Evolutionary conservation across 1,140 invertebrate genomes (phyloP).

Genomic region (Calephelis virginiensis): DNA sequence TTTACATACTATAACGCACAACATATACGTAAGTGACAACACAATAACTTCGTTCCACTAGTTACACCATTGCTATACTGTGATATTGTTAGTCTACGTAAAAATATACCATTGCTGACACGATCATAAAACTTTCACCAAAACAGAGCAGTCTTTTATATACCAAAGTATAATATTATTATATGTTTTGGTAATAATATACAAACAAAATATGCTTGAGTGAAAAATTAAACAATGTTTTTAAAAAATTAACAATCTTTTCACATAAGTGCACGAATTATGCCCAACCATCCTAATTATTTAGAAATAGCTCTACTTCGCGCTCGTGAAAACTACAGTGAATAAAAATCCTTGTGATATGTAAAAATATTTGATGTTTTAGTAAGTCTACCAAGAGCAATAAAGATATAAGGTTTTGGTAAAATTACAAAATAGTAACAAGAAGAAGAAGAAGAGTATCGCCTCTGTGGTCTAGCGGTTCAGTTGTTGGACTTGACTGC

Average conservation of each 20-base stretch:
- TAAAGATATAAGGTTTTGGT: too few relatives aligned
- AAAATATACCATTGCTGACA: slow-evolving; percentile 13
- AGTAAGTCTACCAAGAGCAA: too few relatives aligned
- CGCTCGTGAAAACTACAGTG: background rate
- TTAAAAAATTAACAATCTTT: background rate
- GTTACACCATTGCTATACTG: too few relatives aligned
- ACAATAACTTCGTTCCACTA: too few relatives aligned
- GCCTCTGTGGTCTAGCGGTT: too few relatives aligned
- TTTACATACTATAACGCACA: too few relatives aligned
- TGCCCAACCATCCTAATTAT: background rate
- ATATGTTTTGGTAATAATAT: slow-evolving; percentile 6
- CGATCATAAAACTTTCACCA: slow-evolving; percentile 3
- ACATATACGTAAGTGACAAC: too few relatives aligned
- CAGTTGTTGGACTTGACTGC: too few relatives aligned
- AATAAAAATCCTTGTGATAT: too few relatives aligned
- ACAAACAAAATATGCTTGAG: background rate
- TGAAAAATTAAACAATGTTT: background rate
- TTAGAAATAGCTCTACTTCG: background rate
- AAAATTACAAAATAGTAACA: too few relatives aligned
- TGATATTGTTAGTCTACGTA: background rate
- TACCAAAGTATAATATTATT: slow-evolving; percentile 1
- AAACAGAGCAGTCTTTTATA: slow-evolving; percentile 15
- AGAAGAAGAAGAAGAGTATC: too few relatives aligned
- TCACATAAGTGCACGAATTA: background rate
- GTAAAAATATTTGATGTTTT: too few relatives aligned